Percentiles rank a stretch among this genome's conserved stretches.
These are phyloP conservation scores for Kryptolebias marmoratus DNA, from an alignment of 2,113 vertebrate genomes.

Conservation along the genomic window DNA sequence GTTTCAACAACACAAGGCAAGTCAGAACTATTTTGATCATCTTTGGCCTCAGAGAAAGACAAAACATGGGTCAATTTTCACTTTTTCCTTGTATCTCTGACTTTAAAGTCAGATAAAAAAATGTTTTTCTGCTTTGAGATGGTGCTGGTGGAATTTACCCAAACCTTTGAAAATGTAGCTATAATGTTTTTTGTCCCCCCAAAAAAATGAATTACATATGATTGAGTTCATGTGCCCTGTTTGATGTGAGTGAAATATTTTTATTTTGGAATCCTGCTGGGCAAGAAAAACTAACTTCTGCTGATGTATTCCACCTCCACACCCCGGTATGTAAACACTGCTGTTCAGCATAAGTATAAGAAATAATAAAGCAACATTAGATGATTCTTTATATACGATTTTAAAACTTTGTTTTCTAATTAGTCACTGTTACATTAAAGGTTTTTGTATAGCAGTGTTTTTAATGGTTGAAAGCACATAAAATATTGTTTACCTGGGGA, in stretches of 20 bases:
- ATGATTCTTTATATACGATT: background rate
- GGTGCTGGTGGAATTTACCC: background rate
- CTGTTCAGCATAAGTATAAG: background rate
- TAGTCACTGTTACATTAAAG: too few relatives aligned
- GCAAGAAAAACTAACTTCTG: constrained; percentile 12
- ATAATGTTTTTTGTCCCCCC: background rate
- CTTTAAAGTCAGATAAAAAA: background rate
- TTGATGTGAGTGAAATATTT: constrained; percentile 29
- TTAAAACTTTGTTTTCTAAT: too few relatives aligned
- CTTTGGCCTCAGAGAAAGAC: background rate
- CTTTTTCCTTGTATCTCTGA: constrained; percentile 4
- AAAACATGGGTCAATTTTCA: background rate
- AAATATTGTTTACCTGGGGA: too few relatives aligned
- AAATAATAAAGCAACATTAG: background rate
- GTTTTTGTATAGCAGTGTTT: too few relatives aligned
- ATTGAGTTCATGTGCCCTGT: constrained; percentile 13
- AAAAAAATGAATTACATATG: background rate
- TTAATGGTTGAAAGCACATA: too few relatives aligned
- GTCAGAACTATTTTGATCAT: background rate
- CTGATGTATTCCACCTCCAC: background rate
- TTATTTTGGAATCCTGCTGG: constrained; percentile 18
- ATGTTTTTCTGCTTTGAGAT: background rate
- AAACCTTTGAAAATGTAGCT: constrained; percentile 1
- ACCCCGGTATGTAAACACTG: background rate
- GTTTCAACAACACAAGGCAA: constrained; percentile 20